phyloP scores from a whole-genome alignment of 2,888 invertebrate species.

The Antheraea yamamai region DNA sequence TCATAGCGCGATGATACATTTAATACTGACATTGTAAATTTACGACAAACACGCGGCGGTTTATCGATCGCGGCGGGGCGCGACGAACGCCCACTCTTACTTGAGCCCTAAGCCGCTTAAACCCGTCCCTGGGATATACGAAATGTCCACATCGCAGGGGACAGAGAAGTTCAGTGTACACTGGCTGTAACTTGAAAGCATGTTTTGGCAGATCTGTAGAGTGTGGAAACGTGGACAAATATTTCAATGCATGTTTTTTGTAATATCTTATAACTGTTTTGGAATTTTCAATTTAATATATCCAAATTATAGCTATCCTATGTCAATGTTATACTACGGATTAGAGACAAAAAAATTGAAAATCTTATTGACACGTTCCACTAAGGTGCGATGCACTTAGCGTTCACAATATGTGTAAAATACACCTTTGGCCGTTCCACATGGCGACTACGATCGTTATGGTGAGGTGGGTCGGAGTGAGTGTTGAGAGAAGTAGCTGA shows the following conservation, averaged over 20 bases:
- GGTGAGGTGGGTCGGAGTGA: too few species aligned
- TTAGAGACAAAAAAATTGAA: too few species aligned
- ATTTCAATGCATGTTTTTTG: background rate
- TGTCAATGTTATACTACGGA: too few species aligned
- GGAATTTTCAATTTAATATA: background rate
- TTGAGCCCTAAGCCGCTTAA: background rate
- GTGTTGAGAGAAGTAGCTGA: too few species aligned
- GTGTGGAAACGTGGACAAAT: background rate
- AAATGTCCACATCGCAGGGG: background rate
- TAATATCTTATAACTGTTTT: background rate
- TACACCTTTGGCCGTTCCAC: too few species aligned
- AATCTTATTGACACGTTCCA: too few species aligned
- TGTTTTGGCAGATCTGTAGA: background rate
- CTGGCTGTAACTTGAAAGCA: background rate
- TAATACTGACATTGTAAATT: background rate
- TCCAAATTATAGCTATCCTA: too few species aligned
- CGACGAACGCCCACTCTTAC: background rate
- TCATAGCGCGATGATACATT: background rate
- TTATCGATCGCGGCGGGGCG: conserved; percentile 1
- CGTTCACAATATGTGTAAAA: too few species aligned
- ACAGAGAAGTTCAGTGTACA: background rate
- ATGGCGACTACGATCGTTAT: too few species aligned
- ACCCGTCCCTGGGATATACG: background rate
- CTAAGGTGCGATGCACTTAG: too few species aligned
- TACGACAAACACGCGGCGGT: background rate